A percentile compares a stretch with the other conserved stretches of the same genome.
Conservation (phyloP, 2,797 vertebrate genomes). For the Botia almorhae region DNA sequence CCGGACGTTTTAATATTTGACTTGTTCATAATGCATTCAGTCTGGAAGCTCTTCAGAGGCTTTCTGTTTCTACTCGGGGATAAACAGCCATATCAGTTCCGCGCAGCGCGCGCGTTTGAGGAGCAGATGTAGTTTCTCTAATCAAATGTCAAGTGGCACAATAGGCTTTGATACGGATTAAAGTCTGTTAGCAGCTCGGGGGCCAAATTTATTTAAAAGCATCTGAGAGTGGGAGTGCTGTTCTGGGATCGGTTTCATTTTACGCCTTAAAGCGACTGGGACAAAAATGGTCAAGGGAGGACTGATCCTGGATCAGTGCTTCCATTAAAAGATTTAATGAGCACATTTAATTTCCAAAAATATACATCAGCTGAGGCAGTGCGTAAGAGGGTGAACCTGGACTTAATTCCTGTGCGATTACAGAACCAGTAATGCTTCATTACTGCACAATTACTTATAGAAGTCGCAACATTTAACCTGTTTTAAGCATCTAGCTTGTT, state of each 20-base stretch:
- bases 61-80: constrained; percentile 30
- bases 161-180: constrained; percentile 47
- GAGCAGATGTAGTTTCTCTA: constrained; percentile 41
- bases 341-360: not conserved
- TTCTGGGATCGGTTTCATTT: constrained; percentile 28
- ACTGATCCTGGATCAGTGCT: not conserved
- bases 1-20: constrained; percentile 9
- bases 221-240: not conserved
- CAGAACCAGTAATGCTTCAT: not conserved
- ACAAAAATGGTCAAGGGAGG: not conserved
- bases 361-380: not conserved
- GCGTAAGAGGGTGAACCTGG: not conserved
- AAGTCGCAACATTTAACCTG: not conserved
- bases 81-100: constrained; percentile 36
- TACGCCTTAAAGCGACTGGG: not conserved
- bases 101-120: constrained; percentile 12
- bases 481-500: not conserved
- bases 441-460: not conserved
- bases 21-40: not conserved
- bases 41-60: constrained; percentile 21
- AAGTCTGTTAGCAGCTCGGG: constrained; percentile 42
- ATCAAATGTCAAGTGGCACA: constrained; percentile 47
- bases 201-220: constrained; percentile 35
- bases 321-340: not conserved
- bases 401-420: not conserved